Base-by-base conservation (phyloP, 2,797 vertebrate genomes). In the Leptodactylus fallax region DNA sequence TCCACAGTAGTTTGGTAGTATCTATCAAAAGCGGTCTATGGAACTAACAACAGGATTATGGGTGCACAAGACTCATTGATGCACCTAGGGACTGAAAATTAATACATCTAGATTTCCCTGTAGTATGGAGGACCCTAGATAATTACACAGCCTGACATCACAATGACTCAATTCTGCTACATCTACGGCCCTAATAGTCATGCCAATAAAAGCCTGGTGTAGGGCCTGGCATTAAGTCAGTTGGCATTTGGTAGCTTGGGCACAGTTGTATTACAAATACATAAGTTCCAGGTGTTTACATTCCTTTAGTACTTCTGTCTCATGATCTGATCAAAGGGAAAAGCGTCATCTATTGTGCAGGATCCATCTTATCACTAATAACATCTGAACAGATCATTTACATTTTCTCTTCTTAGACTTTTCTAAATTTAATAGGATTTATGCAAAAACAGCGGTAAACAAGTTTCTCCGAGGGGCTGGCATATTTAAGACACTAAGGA, bases 321-420 rank as follows among this genome's bases (percentile, higher is more conserved):
- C 25, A 8, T 23, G 12, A 74, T 84, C 67, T 74, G 82, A 74
- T 84, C 27, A 84, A 84, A 84, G 27, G 6, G 6, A 74, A 45
- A n/a, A 13, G 21, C 51, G 21, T 23, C 3, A 6, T 51, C n/a
- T n/a, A 56, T 53, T 36, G 81, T 36, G 53, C 25, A 55, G 25
- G 65, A 25, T 71, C 65, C 51, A 19, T 55, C 49, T 83, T 56
- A n/a, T 72, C 82, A 84, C 19, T 55, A 55, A 55, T 21, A 83
- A 55, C 51, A 53, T 58, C 82, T 74, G 27, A 60, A 58, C 82
- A 60, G 51, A 84, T 67, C 9, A 83, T 81, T 87, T 87, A 81
- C 63, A 87, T 72, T 36, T 81, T 81, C 7, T 80, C 53, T 80
- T 67, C 65, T 49, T 25, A 79, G 21, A 61, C 71, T 81, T 60